These are phyloP conservation scores for Aleadryas rufinucha DNA, from an alignment of 2,113 vertebrate genomes.

Conservation along the genomic window DNA sequence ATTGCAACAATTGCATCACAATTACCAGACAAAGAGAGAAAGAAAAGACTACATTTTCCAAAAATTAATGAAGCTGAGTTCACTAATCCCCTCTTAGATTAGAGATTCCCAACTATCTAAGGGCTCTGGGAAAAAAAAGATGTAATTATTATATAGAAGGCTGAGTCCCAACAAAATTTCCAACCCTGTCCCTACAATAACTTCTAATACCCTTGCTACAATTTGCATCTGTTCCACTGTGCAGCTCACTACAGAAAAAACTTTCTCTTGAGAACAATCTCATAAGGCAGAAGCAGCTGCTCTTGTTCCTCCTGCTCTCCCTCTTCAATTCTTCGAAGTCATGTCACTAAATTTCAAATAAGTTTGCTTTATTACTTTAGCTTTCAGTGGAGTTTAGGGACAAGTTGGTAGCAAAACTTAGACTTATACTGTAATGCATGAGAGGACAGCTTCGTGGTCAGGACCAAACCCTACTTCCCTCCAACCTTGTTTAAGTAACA, in stretches of 20 bases:
- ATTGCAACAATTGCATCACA: neutral
- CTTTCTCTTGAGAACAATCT: constrained; percentile 51
- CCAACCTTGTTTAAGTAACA: constrained; percentile 15
- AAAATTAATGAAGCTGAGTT: constrained; percentile 41
- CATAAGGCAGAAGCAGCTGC: constrained; percentile 68
- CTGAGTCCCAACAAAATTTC: constrained; percentile 35
- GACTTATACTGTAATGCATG: constrained; percentile 30
- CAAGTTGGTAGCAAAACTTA: neutral
- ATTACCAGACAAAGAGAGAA: neutral
- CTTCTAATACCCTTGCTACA: constrained; percentile 42
- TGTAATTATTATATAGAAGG: neutral
- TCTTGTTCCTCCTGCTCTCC: constrained; percentile 42
- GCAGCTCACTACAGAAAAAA: constrained; percentile 10
- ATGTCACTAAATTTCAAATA: constrained; percentile 63
- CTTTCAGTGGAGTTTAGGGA: constrained; percentile 20
- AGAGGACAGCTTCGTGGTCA: neutral
- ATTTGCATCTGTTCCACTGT: constrained; percentile 44
- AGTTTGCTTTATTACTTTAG: constrained; percentile 58
- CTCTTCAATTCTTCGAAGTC: constrained; percentile 51
- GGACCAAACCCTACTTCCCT: neutral
- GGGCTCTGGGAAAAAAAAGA: neutral
- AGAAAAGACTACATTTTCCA: neutral
- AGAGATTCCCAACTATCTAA: neutral
- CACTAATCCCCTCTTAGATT: constrained; percentile 15
- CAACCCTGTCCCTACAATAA: constrained; percentile 28